These are phyloP conservation scores for Eulemur albifrons DNA, from an alignment of 2,797 vertebrate species.

Conservation along the genomic window DNA sequence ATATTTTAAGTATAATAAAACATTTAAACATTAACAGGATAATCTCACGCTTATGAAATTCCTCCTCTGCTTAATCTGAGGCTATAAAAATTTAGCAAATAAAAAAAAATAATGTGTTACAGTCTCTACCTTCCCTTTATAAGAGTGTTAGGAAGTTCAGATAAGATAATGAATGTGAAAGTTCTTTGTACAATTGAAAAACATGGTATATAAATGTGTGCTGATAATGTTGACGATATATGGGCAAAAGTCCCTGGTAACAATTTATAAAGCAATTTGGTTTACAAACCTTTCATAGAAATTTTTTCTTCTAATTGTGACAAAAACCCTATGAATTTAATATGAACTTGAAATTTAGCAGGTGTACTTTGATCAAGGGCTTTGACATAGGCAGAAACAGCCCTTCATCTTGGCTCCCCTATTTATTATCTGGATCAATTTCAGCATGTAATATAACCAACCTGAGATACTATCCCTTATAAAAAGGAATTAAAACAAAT, in stretches of 20 bases:
- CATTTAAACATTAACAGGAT: constrained; percentile 13
- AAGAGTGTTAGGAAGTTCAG: background rate
- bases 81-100: background rate
- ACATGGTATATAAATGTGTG: background rate
- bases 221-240: background rate
- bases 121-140: background rate
- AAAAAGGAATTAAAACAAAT: background rate
- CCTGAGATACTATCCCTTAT: background rate
- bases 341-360: background rate
- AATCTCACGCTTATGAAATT: constrained; percentile 2
- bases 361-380: background rate
- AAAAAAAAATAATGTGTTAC: background rate
- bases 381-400: background rate
- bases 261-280: background rate
- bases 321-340: background rate
- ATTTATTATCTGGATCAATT: background rate
- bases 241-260: background rate
- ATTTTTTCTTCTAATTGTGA: background rate
- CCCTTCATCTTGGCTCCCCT: background rate
- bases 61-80: background rate
- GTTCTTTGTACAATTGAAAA: constrained; percentile 7
- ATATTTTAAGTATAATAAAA: background rate
- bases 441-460: background rate
- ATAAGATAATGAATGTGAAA: background rate
- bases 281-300: background rate